Base-by-base conservation (phyloP, 1,140 invertebrate species). In the Agraylea sexmaculata region DNA sequence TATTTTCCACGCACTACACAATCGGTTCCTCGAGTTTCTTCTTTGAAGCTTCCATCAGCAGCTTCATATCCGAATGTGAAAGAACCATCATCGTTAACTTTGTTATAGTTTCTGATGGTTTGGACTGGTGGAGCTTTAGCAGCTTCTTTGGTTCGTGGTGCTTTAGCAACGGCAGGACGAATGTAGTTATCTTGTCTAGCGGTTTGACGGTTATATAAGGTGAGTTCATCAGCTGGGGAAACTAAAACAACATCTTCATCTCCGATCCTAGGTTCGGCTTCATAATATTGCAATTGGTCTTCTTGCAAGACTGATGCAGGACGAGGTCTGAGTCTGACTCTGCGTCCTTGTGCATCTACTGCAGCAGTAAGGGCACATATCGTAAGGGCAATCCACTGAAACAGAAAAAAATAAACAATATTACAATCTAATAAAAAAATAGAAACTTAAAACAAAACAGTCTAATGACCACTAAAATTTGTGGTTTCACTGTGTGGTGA, bases 1-100 rank as follows among this genome's bases (percentile, higher is more conserved):
- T 89, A 90, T 57, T 88, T 88, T 4, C 87, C 87, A 37, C 83
- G 68, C 0, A 89, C 86, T 0, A 87, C 81, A 53, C 86, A 89
- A 57, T 89, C 84, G 1, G 80, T 83, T 13, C 84, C 84, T 42
- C 84, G 60, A 1, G 83, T 86, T 59, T 91, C 85, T 56, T 88
- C 84, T 52, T 89, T 89, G 69, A 89, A 87, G 12, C 80, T 83
- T n/a, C 86, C 86, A 54, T 88, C 83, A 7, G 83, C 85, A 1
- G 83, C 83, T 58, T 88, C 83, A 56, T 89, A 90, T 18, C 66
- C 66, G 56, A 88, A 89, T 11, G 84, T 87, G 59, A 87, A 89
- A 31, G 82, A 83, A 15, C 85, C 85, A 51, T 85, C 82, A 53
- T 84, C 80, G 53, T 85, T 85, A 2, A 83, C 76, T 60, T 83